Evolutionary conservation across 2,888 invertebrate genomes (phyloP).

Genomic region (Eutolmus rufibarbis): DNA sequence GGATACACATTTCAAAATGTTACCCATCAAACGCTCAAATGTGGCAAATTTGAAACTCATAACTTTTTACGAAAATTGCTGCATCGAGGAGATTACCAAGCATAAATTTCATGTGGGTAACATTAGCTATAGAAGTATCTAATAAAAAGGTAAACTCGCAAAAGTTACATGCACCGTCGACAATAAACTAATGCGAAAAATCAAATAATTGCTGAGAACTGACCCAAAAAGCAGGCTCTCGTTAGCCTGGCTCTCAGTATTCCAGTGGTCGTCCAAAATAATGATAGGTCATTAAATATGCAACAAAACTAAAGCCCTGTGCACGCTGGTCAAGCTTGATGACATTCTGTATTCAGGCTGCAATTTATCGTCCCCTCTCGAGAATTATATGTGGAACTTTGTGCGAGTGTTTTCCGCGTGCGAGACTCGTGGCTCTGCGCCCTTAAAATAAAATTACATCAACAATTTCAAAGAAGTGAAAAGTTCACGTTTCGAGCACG

Average conservation of each 20-base stretch:
- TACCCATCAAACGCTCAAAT: not conserved
- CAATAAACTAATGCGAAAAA: not conserved
- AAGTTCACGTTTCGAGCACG: not conserved
- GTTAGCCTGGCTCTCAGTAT: not conserved
- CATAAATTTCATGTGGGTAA: not conserved
- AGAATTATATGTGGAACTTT: not conserved
- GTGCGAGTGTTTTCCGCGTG: not conserved
- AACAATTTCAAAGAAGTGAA: not conserved
- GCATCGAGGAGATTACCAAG: not conserved
- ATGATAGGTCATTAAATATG: not conserved
- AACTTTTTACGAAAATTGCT: not conserved
- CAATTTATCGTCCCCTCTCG: not conserved
- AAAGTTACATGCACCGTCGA: not conserved
- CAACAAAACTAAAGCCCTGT: not conserved
- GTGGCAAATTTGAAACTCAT: not conserved
- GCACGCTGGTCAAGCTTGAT: not conserved
- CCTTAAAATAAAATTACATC: not conserved
- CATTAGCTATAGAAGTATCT: not conserved
- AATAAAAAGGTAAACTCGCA: not conserved
- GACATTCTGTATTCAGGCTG: not conserved
- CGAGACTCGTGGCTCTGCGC: not conserved
- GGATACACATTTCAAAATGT: not conserved
- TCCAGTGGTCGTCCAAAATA: not conserved
- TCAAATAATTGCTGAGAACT: not conserved
- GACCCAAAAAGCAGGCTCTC: not conserved